Evolutionary conservation across 2,888 invertebrate genomes (phyloP).

Genomic region (Melikaiella ostensackeni): DNA sequence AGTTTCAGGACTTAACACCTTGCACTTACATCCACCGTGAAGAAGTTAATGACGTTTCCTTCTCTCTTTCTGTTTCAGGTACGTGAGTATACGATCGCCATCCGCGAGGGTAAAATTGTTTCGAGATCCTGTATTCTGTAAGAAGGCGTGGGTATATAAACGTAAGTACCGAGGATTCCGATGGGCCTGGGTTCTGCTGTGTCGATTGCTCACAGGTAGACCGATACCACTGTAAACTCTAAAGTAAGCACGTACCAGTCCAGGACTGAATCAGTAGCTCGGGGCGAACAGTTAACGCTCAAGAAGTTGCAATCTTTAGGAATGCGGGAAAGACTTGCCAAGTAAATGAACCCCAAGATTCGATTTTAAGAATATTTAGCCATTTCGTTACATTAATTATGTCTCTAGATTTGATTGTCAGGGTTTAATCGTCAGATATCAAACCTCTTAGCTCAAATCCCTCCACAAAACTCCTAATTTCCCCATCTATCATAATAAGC

Average conservation of each 20-base stretch:
- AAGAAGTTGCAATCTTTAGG: conserved; percentile 19
- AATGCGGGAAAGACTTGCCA: conserved; percentile 42
- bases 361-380: conserved; percentile 8
- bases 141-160: conserved; percentile 34
- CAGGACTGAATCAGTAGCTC: conserved; percentile 7
- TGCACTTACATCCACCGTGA: conserved; percentile 46
- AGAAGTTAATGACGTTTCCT: conserved; percentile 56
- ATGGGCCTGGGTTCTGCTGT: conserved; percentile 6
- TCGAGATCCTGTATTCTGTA: conserved; percentile 34
- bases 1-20: conserved; percentile 51
- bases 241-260: neutral
- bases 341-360: conserved; percentile 5
- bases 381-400: too few relatives aligned
- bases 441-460: too few relatives aligned
- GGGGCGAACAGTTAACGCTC: neutral
- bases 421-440: too few relatives aligned
- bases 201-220: conserved; percentile 24
- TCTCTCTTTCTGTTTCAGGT: conserved; percentile 63
- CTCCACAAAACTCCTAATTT: too few relatives aligned
- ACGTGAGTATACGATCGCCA: conserved; percentile 54
- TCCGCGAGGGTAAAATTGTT: conserved; percentile 43
- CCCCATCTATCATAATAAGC: too few relatives aligned
- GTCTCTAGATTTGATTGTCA: too few relatives aligned
- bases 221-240: neutral
- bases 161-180: conserved; percentile 13